phyloP scores from a whole-genome alignment of 2,113 vertebrate species.

The Menidia beryllina region DNA sequence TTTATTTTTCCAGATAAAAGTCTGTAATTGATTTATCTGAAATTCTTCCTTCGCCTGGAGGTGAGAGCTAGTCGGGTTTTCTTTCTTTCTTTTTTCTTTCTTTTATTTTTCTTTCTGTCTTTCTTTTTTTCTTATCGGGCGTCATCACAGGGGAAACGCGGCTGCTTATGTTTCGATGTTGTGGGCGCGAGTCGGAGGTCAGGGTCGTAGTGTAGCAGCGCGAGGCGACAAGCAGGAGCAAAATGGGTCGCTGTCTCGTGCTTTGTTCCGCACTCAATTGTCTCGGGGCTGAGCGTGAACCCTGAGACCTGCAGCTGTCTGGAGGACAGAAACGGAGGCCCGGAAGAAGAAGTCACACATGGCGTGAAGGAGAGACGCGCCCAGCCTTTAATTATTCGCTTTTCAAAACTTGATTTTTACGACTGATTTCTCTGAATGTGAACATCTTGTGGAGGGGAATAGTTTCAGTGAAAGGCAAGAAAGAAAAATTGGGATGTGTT shows the following conservation, averaged over 20 bases:
- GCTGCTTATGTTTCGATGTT: conserved; percentile 53
- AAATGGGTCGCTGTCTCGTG: conserved; percentile 73
- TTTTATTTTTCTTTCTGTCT: too few relatives aligned
- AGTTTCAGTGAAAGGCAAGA: not conserved
- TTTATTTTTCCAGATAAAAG: not conserved
- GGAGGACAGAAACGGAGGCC: conserved; percentile 20
- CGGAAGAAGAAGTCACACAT: conserved; percentile 3
- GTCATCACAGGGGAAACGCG: conserved; percentile 33
- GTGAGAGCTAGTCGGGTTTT: conserved; percentile 2
- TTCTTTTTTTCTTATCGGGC: not conserved
- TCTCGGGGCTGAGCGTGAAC: conserved; percentile 75
- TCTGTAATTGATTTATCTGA: conserved; percentile 21
- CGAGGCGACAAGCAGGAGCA: conserved; percentile 75
- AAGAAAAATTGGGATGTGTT: not conserved
- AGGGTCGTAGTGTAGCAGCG: conserved; percentile 73
- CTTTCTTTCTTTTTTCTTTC: not conserved
- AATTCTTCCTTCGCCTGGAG: not conserved
- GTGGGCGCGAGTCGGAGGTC: conserved; percentile 72
- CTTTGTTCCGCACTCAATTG: conserved; percentile 81
- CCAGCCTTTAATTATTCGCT: not conserved
- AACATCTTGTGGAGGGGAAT: not conserved
- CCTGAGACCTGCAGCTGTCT: conserved; percentile 72
- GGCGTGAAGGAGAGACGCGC: not conserved
- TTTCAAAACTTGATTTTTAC: not conserved
- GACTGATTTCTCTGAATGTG: not conserved